phyloP scores from a whole-genome alignment of 2,797 vertebrate genomes.

The Hirundo rustica region DNA sequence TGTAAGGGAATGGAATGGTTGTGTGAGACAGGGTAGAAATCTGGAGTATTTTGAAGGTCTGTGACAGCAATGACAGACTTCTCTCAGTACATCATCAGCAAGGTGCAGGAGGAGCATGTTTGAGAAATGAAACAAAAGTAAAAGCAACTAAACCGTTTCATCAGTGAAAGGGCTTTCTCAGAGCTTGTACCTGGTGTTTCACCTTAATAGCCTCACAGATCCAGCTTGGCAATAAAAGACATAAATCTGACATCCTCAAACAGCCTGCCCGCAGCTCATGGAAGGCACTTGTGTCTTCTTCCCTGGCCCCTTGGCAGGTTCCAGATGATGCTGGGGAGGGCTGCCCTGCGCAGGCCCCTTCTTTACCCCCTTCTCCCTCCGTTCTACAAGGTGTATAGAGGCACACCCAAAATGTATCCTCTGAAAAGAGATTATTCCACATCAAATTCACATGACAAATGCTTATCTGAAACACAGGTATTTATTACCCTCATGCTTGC shows the following conservation, averaged over 20 bases:
- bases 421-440: not conserved
- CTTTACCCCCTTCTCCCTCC: not conserved
- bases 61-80: not conserved
- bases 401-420: not conserved
- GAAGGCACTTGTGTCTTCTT: not conserved
- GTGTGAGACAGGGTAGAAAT: not conserved
- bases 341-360: not conserved
- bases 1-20: not conserved
- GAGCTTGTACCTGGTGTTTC: not conserved
- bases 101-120: not conserved
- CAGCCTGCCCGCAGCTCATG: not conserved
- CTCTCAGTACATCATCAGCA: not conserved
- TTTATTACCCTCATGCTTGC: not conserved
- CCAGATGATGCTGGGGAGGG: rapidly evolving
- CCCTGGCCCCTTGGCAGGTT: not conserved
- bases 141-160: not conserved
- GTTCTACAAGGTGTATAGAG: not conserved
- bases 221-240: not conserved
- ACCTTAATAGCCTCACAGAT: not conserved
- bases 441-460: not conserved
- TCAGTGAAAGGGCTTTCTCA: not conserved
- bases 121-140: not conserved
- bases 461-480: not conserved
- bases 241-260: not conserved
- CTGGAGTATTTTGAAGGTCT: not conserved